Evolutionary conservation across 2,888 invertebrate genomes (phyloP).

Genomic region (Entomobrya proxima): DNA sequence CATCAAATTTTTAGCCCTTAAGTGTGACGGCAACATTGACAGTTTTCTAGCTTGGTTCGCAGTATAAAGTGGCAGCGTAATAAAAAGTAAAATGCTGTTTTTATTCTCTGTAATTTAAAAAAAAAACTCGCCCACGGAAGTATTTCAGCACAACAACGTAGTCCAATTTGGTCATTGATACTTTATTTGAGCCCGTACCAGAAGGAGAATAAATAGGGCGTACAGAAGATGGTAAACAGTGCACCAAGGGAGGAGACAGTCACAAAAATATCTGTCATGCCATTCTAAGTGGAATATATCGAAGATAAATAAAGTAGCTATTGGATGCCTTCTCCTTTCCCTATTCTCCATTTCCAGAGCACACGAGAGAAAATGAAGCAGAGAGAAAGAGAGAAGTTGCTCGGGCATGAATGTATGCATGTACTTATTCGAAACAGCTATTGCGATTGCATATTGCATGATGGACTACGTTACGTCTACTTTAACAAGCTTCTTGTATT

Average conservation of each 20-base stretch:
- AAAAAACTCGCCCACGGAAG: no score
- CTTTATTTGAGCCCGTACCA: neutral
- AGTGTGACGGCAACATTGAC: no score
- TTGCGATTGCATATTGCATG: conserved; percentile 41
- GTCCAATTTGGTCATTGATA: no score
- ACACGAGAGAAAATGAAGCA: conserved; percentile 27
- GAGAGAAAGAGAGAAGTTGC: neutral
- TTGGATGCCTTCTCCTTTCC: conserved; percentile 2
- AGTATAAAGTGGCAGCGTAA: no score
- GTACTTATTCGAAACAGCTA: conserved; percentile 48
- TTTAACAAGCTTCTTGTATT: conserved; percentile 25
- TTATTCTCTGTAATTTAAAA: no score
- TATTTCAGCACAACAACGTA: no score
- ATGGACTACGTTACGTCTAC: conserved; percentile 27
- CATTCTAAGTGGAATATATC: neutral
- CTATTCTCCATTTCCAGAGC: conserved; percentile 37
- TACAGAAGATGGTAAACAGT: neutral
- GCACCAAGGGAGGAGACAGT: neutral
- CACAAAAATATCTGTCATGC: neutral
- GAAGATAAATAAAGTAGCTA: conserved; percentile 50
- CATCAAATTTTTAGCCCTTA: no score
- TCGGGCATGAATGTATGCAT: conserved; percentile 38
- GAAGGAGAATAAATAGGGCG: neutral
- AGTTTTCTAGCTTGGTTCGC: no score
- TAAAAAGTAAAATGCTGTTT: no score